Percentiles rank a stretch among this genome's conserved stretches.
Evolutionary conservation across 2,113 vertebrate species (phyloP).

Genomic region (Trinectes maculatus): DNA sequence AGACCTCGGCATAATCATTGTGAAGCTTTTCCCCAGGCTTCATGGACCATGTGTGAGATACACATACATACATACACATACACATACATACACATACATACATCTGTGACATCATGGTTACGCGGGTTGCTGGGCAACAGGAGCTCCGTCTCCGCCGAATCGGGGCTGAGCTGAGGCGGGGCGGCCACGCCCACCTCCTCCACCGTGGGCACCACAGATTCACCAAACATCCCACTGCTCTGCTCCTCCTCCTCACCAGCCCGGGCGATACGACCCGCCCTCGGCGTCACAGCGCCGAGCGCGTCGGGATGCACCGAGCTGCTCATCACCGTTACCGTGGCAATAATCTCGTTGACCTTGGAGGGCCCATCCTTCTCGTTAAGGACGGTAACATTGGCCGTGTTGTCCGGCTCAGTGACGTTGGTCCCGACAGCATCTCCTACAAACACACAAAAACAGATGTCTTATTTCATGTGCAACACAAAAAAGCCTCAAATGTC

Average conservation of each 20-base stretch:
- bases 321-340: constrained; percentile 52
- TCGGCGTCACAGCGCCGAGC: constrained; percentile 56
- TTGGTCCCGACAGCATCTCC: constrained; percentile 61
- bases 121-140: constrained; percentile 63
- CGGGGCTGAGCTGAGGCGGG: constrained; percentile 60
- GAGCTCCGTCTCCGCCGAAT: constrained; percentile 79
- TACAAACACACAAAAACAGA: constrained; percentile 37
- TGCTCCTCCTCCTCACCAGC: constrained; percentile 80
- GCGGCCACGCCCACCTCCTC: constrained; percentile 37
- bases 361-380: constrained; percentile 61
- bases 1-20: not conserved
- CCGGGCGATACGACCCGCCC: constrained; percentile 54
- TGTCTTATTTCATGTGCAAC: not conserved
- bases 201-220: constrained; percentile 16
- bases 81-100: too few species aligned
- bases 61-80: too few species aligned
- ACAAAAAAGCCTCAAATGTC: not conserved
- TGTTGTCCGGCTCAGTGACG: constrained; percentile 52
- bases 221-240: constrained; percentile 82
- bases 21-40: not conserved
- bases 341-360: constrained; percentile 26
- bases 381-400: constrained; percentile 64
- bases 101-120: constrained; percentile 6
- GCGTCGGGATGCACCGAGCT: constrained; percentile 34
- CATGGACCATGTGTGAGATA: not conserved